Evolutionary conservation across 2,888 invertebrate genomes (phyloP), one percentile per base, ranked within the genome.

Genomic region (Drosophila quinaria): DNA sequence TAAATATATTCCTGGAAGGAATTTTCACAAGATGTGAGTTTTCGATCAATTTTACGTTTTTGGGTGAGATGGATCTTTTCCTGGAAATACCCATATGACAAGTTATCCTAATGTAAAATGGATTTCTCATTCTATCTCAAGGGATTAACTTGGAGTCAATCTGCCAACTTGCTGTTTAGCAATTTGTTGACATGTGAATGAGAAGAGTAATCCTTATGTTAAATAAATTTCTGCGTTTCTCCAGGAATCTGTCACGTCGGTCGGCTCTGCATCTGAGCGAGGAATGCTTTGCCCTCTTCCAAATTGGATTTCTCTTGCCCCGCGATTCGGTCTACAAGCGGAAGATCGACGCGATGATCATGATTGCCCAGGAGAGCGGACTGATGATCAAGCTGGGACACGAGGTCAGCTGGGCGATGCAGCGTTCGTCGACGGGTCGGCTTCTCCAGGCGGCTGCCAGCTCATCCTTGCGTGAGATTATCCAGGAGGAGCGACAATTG

Each of bases 211-310:
- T 25, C 25, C 25, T 1, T 5, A 25, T 19, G 6, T 17, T 17
- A 41, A 17, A 4, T 1, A 1, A 17, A 17, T 41, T 17, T 17
- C 19, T 35, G 13, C 35, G 1, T 4, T 3, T 29, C 11, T 42
- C 1, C 71, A 94, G 94, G 54, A 90, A 90, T 22, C 82, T 92
- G 1, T 90, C 92, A 0, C 95, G 95, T 74, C 94, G 96, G 58
- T 94, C 95, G 0, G 93, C 95, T 2, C 93, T 97, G 33, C 97
- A 97, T 84, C 94, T 96, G 58, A 95, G 95, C 58, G 93, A 95
- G 42, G 95, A 96, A 92, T 97, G 97, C 85, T 96, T 96, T 81
- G 95, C 95, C 0, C 95, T 95, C 0, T 96, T 95, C 77, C 94
- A 95, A 59, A 95, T 96, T 0, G 94, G 95, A 0, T 93, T 95